phyloP scores from a whole-genome alignment of 1,140 invertebrate species.

The Drosophila nigromelanica region DNA sequence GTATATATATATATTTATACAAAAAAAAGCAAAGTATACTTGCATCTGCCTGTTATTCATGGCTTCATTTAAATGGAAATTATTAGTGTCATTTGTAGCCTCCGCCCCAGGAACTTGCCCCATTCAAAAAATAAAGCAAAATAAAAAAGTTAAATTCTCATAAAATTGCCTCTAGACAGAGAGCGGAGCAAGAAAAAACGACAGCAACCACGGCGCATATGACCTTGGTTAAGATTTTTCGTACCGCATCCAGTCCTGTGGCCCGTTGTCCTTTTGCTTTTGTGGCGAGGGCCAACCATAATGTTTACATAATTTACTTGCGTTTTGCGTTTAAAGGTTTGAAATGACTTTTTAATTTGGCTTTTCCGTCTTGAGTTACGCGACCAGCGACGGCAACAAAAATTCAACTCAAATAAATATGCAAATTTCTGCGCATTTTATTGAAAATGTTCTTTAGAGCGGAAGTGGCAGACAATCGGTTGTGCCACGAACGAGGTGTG shows the following conservation, averaged over 20 bases:
- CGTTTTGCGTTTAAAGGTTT: conserved; percentile 80
- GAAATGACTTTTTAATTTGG: conserved; percentile 82
- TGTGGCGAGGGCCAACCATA: conserved; percentile 59
- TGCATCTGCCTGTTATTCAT: conserved; percentile 73
- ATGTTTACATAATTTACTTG: conserved; percentile 82
- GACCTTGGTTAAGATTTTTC: conserved; percentile 66
- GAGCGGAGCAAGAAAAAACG: conserved; percentile 32
- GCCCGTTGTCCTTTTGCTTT: conserved; percentile 53
- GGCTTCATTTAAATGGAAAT: conserved; percentile 78
- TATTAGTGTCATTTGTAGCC: conserved; percentile 79
- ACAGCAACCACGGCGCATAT: conserved; percentile 61
- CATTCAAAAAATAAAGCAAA: background rate
- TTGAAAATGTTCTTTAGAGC: conserved; percentile 58
- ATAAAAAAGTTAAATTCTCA: conserved; percentile 62
- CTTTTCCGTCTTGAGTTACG: conserved; percentile 79
- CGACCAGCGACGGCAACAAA: conserved; percentile 44
- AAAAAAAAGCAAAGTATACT: conserved; percentile 42
- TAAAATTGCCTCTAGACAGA: conserved; percentile 60
- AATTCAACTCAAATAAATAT: conserved; percentile 74
- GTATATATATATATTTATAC: conserved; percentile 28
- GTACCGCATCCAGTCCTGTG: conserved; percentile 24
- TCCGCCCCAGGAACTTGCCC: conserved; percentile 14
- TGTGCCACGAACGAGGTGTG: background rate
- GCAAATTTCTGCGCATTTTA: conserved; percentile 69
- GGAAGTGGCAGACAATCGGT: conserved; percentile 35